phyloP scores from a whole-genome alignment of 2,888 invertebrate species.

The Creontiades dilutus region DNA sequence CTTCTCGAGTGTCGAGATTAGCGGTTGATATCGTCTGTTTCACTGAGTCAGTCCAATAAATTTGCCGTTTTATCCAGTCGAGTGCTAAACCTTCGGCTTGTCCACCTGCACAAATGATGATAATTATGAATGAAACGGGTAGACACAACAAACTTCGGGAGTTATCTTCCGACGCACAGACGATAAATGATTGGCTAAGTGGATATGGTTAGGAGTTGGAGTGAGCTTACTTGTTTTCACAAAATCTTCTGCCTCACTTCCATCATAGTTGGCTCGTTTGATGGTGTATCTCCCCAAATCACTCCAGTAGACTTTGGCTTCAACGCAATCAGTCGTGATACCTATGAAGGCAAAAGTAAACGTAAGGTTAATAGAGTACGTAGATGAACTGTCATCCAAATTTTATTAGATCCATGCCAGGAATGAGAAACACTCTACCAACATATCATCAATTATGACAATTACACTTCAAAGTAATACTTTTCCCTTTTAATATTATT shows the following conservation, averaged over 20 bases:
- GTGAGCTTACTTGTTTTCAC: conserved; percentile 56
- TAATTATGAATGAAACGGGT: too few species aligned
- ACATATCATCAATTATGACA: too few species aligned
- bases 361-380: too few species aligned
- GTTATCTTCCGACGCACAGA: too few species aligned
- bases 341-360: conserved; percentile 77
- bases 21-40: conserved; percentile 94
- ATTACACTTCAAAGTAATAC: too few species aligned
- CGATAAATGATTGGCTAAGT: too few species aligned
- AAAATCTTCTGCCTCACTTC: conserved; percentile 81
- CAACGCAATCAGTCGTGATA: conserved; percentile 93
- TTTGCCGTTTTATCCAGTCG: conserved; percentile 94
- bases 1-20: conserved; percentile 86
- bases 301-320: conserved; percentile 94
- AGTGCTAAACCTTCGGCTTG: conserved; percentile 92
- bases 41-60: conserved; percentile 98
- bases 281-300: conserved; percentile 87
- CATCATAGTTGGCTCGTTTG: conserved; percentile 87
- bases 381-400: too few species aligned
- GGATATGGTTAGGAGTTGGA: too few species aligned
- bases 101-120: neutral
- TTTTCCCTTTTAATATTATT: too few species aligned
- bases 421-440: too few species aligned
- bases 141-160: too few species aligned
- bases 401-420: too few species aligned